These are phyloP conservation scores for Diachasma alloeum DNA, from an alignment of 1,140 invertebrate genomes.

Conservation along the genomic window DNA sequence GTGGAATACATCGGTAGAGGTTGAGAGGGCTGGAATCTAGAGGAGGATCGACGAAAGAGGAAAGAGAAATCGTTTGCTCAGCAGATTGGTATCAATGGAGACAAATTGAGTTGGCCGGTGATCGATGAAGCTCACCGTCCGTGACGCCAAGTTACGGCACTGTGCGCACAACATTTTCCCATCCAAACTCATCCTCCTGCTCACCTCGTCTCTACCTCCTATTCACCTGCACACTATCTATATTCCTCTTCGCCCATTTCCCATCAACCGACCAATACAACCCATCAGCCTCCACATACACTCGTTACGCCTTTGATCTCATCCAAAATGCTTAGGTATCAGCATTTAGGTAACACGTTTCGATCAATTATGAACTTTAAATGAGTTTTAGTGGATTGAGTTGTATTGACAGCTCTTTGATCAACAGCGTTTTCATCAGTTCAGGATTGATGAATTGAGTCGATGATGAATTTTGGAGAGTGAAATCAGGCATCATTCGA, in stretches of 20 bases:
- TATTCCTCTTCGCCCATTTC: neutral
- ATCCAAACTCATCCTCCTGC: neutral
- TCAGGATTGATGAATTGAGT: neutral
- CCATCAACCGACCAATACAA: neutral
- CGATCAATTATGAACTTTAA: neutral
- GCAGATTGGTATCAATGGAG: conserved; percentile 66
- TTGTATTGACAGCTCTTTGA: neutral
- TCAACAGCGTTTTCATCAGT: neutral
- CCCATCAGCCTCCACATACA: neutral
- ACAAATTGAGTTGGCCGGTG: conserved; percentile 64
- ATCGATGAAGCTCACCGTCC: conserved; percentile 63
- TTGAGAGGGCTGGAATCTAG: neutral
- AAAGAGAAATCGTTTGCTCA: conserved; percentile 59
- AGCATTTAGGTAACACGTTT: neutral
- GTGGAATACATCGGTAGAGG: no score
- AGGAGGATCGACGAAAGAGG: conserved; percentile 38
- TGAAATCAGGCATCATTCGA: neutral
- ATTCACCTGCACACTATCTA: neutral
- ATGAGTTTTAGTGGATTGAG: neutral
- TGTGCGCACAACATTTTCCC: conserved; percentile 52
- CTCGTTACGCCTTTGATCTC: neutral
- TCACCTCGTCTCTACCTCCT: neutral
- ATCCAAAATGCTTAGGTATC: neutral
- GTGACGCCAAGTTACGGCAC: conserved; percentile 57
- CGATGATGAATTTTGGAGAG: neutral